Conservation (phyloP, 2,113 vertebrate genomes). For the Eubucco bourcierii region DNA sequence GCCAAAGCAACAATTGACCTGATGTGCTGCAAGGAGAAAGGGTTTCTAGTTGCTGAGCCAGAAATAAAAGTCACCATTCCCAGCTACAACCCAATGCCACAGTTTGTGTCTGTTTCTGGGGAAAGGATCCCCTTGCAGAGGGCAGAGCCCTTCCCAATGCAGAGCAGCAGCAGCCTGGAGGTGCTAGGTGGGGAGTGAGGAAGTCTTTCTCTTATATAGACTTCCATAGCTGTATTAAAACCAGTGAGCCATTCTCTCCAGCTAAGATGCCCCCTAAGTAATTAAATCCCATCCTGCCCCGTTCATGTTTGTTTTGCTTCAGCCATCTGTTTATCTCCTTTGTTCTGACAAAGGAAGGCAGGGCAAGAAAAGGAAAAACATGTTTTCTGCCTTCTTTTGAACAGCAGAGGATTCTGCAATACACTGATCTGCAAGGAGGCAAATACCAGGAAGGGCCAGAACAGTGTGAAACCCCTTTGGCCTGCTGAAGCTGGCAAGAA, state of each 20-base stretch:
- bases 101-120: not conserved
- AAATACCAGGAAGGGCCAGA: slow-evolving; percentile 8
- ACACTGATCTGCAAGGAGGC: not conserved
- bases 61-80: not conserved
- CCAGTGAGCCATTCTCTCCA: not conserved
- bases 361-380: not conserved
- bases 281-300: not conserved
- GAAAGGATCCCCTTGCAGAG: not conserved
- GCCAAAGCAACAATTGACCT: rapidly evolving
- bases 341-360: not conserved
- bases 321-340: not conserved
- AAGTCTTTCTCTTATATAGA: not conserved
- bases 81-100: not conserved
- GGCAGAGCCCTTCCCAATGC: not conserved
- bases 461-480: not conserved
- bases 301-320: not conserved
- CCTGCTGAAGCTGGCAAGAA: not conserved
- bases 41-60: not conserved
- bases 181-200: not conserved
- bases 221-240: not conserved
- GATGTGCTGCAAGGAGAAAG: not conserved
- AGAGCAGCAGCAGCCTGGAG: not conserved
- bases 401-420: not conserved
- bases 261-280: not conserved
- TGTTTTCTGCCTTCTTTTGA: not conserved